Percentiles rank a stretch among this genome's conserved stretches.
Evolutionary conservation across 2,888 invertebrate species (phyloP).

Genomic region (Cyclophora punctaria): DNA sequence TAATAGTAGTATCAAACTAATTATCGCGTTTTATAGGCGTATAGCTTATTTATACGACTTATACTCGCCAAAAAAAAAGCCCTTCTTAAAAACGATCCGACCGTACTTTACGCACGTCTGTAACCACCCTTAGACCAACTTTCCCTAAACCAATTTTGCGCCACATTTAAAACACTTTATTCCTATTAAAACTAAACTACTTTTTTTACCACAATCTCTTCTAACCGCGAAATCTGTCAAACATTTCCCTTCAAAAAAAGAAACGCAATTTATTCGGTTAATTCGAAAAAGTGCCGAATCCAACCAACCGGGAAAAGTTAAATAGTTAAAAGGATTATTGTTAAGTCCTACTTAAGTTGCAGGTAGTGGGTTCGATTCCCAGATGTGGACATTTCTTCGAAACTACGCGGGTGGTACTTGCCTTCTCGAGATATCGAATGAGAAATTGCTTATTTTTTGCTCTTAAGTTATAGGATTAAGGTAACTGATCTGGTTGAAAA

Average conservation of each 20-base stretch:
- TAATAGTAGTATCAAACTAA: too few relatives aligned
- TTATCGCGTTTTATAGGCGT: too few relatives aligned
- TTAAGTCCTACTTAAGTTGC: constrained; percentile 12
- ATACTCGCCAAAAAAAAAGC: too few relatives aligned
- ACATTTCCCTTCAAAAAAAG: not conserved
- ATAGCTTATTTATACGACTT: too few relatives aligned
- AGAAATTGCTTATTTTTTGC: constrained; percentile 21
- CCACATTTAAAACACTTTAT: not conserved
- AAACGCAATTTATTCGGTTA: not conserved
- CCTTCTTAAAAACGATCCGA: too few relatives aligned
- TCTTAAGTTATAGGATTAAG: not conserved
- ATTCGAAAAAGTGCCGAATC: constrained; percentile 11
- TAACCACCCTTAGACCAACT: too few relatives aligned
- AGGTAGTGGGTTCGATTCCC: constrained; percentile 34
- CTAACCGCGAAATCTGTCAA: not conserved
- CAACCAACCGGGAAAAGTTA: constrained; percentile 20
- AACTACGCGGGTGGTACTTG: constrained; percentile 39
- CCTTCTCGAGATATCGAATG: constrained; percentile 30
- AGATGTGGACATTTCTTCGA: constrained; percentile 31
- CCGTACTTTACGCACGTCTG: too few relatives aligned
- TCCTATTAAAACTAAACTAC: not conserved
- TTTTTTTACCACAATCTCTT: not conserved
- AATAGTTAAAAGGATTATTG: constrained; percentile 27
- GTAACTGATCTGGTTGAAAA: not conserved
- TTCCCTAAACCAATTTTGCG: too few relatives aligned